Evolutionary conservation across 2,797 vertebrate genomes (phyloP).

Genomic region (Propithecus deckenii): DNA sequence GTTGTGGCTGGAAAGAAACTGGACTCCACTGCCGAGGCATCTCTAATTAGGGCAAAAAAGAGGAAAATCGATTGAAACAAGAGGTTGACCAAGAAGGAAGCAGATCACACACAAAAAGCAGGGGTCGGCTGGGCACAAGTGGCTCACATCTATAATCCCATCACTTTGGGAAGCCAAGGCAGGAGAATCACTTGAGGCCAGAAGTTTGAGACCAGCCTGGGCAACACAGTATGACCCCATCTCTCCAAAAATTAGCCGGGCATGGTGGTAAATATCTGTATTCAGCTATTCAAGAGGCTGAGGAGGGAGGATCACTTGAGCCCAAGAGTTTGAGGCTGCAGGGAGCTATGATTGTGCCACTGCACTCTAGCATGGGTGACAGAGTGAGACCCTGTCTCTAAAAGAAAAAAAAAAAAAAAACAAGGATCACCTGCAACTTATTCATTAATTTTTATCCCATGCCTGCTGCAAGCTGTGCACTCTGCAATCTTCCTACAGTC

Average conservation of each 20-base stretch:
- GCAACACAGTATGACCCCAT: background rate
- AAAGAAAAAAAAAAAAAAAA: background rate
- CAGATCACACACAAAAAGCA: background rate
- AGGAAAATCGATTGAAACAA: slow-evolving; percentile 21
- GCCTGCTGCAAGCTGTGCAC: background rate
- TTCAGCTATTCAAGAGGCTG: background rate
- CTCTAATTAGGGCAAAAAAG: slow-evolving; percentile 72
- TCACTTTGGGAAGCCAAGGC: background rate
- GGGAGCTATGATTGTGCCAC: background rate
- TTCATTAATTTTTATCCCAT: background rate
- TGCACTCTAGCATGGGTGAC: background rate
- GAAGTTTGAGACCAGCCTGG: background rate
- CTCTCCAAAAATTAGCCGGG: background rate
- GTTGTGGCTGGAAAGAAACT: slow-evolving; percentile 84
- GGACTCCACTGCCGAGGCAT: slow-evolving; percentile 78
- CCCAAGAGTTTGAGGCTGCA: background rate
- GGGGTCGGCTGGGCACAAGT: background rate
- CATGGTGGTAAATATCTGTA: background rate
- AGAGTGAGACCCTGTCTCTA: background rate
- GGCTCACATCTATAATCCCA: background rate
- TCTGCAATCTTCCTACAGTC: background rate
- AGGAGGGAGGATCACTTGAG: background rate
- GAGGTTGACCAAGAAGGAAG: background rate
- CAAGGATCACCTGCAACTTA: background rate
- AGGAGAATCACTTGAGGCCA: background rate